phyloP scores from a whole-genome alignment of 2,888 invertebrate species.

The Drosophila histrio region DNA sequence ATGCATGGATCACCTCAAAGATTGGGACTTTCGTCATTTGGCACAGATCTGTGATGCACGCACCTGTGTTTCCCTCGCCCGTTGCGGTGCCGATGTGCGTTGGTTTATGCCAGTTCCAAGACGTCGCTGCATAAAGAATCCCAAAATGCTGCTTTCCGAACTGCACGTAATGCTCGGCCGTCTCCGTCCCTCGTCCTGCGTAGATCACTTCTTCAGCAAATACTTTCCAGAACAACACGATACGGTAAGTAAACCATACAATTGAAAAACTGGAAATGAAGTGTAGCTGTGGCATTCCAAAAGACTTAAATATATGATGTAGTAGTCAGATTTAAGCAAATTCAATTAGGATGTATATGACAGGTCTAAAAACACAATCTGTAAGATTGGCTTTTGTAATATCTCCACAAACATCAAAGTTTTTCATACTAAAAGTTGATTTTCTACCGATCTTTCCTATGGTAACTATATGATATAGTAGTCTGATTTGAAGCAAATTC shows the following conservation, averaged over 20 bases:
- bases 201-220: constrained; percentile 82
- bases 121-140: constrained; percentile 83
- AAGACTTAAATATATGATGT: no score
- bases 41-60: constrained; percentile 91
- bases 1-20: constrained; percentile 87
- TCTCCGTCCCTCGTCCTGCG: constrained; percentile 78
- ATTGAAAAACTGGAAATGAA: neutral
- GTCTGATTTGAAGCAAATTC: no score
- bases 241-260: constrained; percentile 61
- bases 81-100: constrained; percentile 89
- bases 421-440: no score
- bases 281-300: no score
- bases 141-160: constrained; percentile 81
- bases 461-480: no score
- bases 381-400: no score
- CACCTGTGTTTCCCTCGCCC: constrained; percentile 91
- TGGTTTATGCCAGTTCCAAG: constrained; percentile 90
- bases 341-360: no score
- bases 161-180: constrained; percentile 77
- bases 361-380: no score
- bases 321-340: no score
- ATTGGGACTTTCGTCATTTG: constrained; percentile 89
- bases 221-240: constrained; percentile 80
- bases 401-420: no score
- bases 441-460: no score